A percentile compares a stretch with the other conserved stretches of the same genome.
phyloP scores from a whole-genome alignment of 2,113 vertebrate species.

The Crotalus horridus region DNA sequence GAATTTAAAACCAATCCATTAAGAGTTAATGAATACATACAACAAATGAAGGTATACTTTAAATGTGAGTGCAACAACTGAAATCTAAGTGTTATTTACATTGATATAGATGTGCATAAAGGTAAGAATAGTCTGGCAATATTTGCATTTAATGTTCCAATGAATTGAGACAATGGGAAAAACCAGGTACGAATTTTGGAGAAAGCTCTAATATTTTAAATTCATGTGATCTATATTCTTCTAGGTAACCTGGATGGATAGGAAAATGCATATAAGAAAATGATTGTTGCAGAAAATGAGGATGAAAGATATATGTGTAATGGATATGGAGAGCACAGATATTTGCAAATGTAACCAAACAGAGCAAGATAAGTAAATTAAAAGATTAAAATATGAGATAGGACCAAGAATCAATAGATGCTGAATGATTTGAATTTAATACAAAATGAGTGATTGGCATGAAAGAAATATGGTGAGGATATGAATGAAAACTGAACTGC shows the following conservation, averaged over 20 bases:
- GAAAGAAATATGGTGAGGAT: not conserved
- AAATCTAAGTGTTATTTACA: not conserved
- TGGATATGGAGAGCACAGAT: not conserved
- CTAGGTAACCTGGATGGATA: not conserved
- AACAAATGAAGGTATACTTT: not conserved
- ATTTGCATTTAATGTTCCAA: not conserved
- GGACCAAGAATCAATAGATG: not conserved
- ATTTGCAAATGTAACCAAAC: not conserved
- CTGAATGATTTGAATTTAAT: not conserved
- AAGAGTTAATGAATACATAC: not conserved
- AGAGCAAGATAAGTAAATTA: not conserved
- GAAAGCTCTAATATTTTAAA: not conserved
- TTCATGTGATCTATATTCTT: not conserved
- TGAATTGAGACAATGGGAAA: not conserved
- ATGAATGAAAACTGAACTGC: not conserved
- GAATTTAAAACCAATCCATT: not conserved
- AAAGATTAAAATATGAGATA: not conserved
- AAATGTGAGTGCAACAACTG: not conserved
- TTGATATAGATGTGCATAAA: not conserved
- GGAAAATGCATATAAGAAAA: not conserved
- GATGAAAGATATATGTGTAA: not conserved
- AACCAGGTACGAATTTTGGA: not conserved
- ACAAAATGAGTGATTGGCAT: not conserved
- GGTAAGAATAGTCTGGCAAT: not conserved
- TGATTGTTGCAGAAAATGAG: not conserved